Percentiles rank a stretch among this genome's conserved stretches.
Conservation (phyloP, 2,113 vertebrate species). For the Chloebia gouldiae region DNA sequence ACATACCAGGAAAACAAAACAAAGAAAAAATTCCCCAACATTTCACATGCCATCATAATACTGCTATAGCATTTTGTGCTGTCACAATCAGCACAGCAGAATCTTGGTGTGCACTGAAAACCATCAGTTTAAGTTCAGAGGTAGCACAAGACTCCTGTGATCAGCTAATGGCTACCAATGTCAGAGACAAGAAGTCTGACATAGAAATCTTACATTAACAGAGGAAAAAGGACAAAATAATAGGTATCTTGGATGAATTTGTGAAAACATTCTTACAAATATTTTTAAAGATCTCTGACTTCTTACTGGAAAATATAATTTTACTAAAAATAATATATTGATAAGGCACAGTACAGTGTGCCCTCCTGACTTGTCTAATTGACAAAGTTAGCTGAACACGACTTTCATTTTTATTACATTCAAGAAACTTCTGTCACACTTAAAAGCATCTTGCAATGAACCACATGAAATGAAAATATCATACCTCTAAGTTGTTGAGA, state of each 20-base stretch:
- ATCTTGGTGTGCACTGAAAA: background rate
- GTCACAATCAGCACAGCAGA: background rate
- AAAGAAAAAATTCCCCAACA: background rate
- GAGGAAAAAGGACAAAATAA: background rate
- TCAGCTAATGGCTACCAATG: background rate
- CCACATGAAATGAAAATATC: background rate
- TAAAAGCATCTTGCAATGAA: background rate
- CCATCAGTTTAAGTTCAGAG: background rate
- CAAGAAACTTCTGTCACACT: background rate
- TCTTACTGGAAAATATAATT: background rate
- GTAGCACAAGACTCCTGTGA: background rate
- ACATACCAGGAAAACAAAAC: fast-evolving
- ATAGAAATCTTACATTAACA: background rate
- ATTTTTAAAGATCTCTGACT: background rate
- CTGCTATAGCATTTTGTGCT: background rate
- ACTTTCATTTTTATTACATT: background rate
- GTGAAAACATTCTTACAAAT: background rate
- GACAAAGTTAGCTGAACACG: background rate
- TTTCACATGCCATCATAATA: background rate
- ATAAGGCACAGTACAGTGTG: background rate
- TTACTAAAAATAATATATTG: background rate
- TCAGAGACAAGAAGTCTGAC: background rate
- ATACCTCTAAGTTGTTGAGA: conserved; percentile 74
- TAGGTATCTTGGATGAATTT: background rate
- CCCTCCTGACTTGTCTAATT: background rate